phyloP scores from a whole-genome alignment of 1,140 invertebrate genomes.

The Alviniconcha marisindica region DNA sequence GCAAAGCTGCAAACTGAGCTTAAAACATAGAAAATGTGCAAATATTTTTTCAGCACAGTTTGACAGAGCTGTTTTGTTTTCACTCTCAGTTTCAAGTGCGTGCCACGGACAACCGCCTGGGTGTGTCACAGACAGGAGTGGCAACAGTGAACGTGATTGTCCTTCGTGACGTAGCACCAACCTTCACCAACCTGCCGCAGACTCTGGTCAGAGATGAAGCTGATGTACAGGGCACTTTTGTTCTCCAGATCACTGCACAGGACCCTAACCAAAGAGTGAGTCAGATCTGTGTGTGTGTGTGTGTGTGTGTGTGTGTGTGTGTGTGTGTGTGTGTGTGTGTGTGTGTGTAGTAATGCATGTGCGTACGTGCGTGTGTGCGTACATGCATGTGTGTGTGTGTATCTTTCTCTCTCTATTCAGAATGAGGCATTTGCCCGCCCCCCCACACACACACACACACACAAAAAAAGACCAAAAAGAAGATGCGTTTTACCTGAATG shows the following conservation, averaged over 20 bases:
- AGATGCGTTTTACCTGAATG: too few relatives aligned
- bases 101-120: slow-evolving; percentile 36
- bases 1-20: too few relatives aligned
- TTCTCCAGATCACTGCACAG: slow-evolving; percentile 72
- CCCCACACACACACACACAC: too few relatives aligned
- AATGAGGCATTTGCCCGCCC: too few relatives aligned
- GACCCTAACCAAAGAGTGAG: slow-evolving; percentile 40
- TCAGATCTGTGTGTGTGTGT: not conserved
- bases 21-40: too few relatives aligned
- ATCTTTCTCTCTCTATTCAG: not conserved
- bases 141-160: slow-evolving; percentile 42
- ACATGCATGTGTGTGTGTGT: not conserved
- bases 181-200: slow-evolving; percentile 86
- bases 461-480: too few relatives aligned
- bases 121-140: slow-evolving; percentile 9
- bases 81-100: slow-evolving; percentile 17
- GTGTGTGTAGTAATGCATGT: slow-evolving; percentile 6
- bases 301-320: slow-evolving; percentile 1
- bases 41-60: too few relatives aligned
- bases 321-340: slow-evolving; percentile 15
- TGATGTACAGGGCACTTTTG: slow-evolving; percentile 82
- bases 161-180: slow-evolving; percentile 77
- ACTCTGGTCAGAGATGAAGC: slow-evolving; percentile 91
- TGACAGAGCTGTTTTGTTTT: not conserved
- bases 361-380: slow-evolving; percentile 1